Conservation (phyloP, 2,888 invertebrate genomes). For the Acrobasis repandana region DNA sequence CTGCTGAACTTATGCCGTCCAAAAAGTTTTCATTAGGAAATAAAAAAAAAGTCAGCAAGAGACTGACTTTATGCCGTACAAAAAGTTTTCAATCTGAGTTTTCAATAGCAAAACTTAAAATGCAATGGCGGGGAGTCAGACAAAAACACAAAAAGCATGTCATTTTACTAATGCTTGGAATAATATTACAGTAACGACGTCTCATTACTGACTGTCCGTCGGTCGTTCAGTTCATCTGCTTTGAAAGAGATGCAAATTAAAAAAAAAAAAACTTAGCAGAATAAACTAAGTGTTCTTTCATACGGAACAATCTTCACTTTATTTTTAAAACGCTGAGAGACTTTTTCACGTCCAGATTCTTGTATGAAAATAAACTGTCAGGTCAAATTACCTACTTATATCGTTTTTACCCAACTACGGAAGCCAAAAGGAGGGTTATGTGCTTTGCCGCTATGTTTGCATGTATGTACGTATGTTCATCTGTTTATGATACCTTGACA, state of each 20-base stretch:
- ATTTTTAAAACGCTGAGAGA: too few relatives aligned
- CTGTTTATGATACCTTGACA: too few relatives aligned
- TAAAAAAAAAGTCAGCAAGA: too few relatives aligned
- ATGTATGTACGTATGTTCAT: too few relatives aligned
- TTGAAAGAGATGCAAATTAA: conserved; percentile 2
- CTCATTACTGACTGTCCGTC: conserved; percentile 12
- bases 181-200: conserved; percentile 14
- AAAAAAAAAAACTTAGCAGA: not conserved
- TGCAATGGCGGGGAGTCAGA: not conserved
- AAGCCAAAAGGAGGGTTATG: too few relatives aligned
- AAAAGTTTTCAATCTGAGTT: conserved; percentile 23
- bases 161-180: conserved; percentile 32
- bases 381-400: too few relatives aligned
- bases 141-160: conserved; percentile 16
- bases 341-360: too few relatives aligned
- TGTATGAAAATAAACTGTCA: too few relatives aligned
- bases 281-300: not conserved
- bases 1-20: not conserved
- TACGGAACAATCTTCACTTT: too few relatives aligned
- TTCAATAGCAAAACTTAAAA: conserved; percentile 30
- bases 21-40: too few relatives aligned
- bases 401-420: too few relatives aligned
- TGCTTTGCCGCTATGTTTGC: too few relatives aligned
- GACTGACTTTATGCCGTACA: conserved; percentile 4
- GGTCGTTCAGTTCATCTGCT: not conserved